Percentiles rank a stretch among this genome's conserved stretches.
Evolutionary conservation across 2,888 invertebrate species (phyloP).

Genomic region (Drosophila flavopinicola): DNA sequence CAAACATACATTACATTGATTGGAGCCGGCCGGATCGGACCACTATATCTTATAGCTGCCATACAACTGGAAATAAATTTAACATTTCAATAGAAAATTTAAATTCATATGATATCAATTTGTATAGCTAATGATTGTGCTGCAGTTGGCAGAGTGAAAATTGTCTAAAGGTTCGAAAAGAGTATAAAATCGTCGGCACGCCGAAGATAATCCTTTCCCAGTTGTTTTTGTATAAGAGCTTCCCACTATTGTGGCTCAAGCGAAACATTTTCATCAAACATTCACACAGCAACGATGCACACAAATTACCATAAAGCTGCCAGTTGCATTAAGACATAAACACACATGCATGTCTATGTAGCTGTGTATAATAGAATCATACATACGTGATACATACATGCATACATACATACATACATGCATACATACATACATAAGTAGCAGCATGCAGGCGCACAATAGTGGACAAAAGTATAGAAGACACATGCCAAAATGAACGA

Average conservation of each 20-base stretch:
- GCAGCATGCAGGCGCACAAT: slow-evolving; percentile 22
- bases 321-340: slow-evolving; percentile 52
- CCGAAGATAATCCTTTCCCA: too few relatives aligned
- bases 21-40: too few relatives aligned
- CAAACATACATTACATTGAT: too few relatives aligned
- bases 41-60: too few relatives aligned
- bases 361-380: slow-evolving; percentile 47
- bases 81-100: too few relatives aligned
- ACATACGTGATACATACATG: slow-evolving; percentile 18
- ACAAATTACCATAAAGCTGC: slow-evolving; percentile 70
- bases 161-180: too few relatives aligned
- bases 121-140: too few relatives aligned
- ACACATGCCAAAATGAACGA: slow-evolving; percentile 56
- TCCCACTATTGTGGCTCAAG: slow-evolving; percentile 45
- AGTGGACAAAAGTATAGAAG: slow-evolving; percentile 47
- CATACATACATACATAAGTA: slow-evolving; percentile 16
- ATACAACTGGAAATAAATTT: too few relatives aligned
- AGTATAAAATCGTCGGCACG: too few relatives aligned
- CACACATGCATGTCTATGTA: slow-evolving; percentile 13
- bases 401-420: slow-evolving; percentile 26
- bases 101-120: too few relatives aligned
- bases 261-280: slow-evolving; percentile 46
- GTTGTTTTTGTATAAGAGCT: slow-evolving; percentile 14
- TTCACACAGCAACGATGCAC: slow-evolving; percentile 66
- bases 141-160: too few relatives aligned